Percentiles rank a stretch among this genome's conserved stretches.
These are phyloP conservation scores for Scaptomyza caliginosa DNA, from an alignment of 2,888 invertebrate genomes.

Conservation along the genomic window DNA sequence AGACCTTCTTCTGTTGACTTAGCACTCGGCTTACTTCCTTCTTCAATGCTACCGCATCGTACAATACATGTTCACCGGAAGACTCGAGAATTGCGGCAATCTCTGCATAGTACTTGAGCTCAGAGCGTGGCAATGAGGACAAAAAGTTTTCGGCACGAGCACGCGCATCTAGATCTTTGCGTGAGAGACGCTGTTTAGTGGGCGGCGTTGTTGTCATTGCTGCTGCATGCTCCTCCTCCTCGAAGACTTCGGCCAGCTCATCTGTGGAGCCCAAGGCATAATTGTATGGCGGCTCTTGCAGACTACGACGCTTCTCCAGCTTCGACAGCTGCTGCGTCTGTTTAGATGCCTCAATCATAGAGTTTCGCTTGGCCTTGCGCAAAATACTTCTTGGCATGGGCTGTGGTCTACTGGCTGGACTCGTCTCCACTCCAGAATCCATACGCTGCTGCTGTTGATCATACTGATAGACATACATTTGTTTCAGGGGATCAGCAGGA, in stretches of 20 bases:
- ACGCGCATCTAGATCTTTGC: conserved; percentile 83
- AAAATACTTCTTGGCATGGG: conserved; percentile 85
- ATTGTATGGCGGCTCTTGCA: conserved; percentile 89
- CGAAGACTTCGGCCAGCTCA: conserved; percentile 83
- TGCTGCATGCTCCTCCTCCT: conserved; percentile 71
- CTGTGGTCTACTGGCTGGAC: conserved; percentile 84
- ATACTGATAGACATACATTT: conserved; percentile 91
- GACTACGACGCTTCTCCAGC: conserved; percentile 88
- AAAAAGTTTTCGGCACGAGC: conserved; percentile 83
- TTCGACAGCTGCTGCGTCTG: conserved; percentile 84
- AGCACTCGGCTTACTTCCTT: conserved; percentile 84
- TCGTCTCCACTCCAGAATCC: conserved; percentile 85
- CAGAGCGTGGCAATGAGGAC: conserved; percentile 83
- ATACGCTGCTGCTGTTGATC: conserved; percentile 88
- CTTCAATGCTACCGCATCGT: conserved; percentile 83
- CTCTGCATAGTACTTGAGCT: conserved; percentile 84
- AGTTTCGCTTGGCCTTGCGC: conserved; percentile 87
- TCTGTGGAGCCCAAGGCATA: conserved; percentile 77
- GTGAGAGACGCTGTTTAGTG: conserved; percentile 80
- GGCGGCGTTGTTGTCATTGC: conserved; percentile 28
- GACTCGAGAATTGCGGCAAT: conserved; percentile 84
- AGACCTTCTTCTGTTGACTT: conserved; percentile 84
- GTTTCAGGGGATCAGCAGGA: conserved; percentile 84
- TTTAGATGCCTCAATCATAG: conserved; percentile 89
- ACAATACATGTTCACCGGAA: conserved; percentile 76